Evolutionary conservation across 2,797 vertebrate species (phyloP).

Genomic region (Phylloscopus collybita): DNA sequence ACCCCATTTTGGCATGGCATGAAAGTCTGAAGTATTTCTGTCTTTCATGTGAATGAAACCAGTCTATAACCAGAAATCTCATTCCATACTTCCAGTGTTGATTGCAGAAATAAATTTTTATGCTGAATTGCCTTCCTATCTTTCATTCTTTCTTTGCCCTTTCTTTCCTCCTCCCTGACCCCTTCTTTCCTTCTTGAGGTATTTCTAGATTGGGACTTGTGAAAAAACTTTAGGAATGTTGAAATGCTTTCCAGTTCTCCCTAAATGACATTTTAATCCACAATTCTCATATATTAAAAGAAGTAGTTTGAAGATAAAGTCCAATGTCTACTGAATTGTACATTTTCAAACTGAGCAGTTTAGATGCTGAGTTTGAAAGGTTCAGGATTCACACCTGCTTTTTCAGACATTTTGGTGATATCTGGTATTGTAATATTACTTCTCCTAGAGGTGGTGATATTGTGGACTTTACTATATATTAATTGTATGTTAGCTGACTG

Average conservation of each 20-base stretch:
- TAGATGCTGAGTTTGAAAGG: background rate
- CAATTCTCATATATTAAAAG: background rate
- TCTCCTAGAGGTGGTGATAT: background rate
- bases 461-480: background rate
- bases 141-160: background rate
- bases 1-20: background rate
- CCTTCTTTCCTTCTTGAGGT: background rate
- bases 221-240: background rate
- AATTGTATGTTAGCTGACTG: background rate
- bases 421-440: background rate
- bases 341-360: background rate
- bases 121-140: background rate
- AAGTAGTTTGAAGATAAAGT: background rate
- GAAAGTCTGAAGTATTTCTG: background rate
- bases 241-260: background rate
- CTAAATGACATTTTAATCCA: background rate
- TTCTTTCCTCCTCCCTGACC: background rate
- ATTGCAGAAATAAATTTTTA: background rate
- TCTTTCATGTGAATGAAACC: background rate
- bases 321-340: background rate
- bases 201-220: background rate
- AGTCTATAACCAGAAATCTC: background rate
- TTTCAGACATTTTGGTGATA: background rate
- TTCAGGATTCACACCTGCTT: background rate
- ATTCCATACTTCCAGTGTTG: background rate